phyloP scores from a whole-genome alignment of 2,113 vertebrate genomes.

The Pleuronectes platessa region DNA sequence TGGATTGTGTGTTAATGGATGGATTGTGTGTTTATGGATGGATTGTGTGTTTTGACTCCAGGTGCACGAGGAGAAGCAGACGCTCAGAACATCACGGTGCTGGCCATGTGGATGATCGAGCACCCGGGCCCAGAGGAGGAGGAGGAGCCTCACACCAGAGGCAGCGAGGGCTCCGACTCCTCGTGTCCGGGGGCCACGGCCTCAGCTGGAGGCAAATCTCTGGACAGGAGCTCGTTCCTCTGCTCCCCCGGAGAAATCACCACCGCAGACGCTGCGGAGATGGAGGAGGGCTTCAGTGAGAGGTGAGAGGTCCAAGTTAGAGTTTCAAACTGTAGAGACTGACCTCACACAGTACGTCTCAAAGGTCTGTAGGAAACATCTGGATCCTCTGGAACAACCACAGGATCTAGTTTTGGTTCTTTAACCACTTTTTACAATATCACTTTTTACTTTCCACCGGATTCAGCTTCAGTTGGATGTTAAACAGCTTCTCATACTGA shows the following conservation, averaged over 20 bases:
- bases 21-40: too few species aligned
- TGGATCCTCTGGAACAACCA: too few species aligned
- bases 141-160: slow-evolving; percentile 83
- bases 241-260: slow-evolving; percentile 90
- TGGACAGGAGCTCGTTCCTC: slow-evolving; percentile 85
- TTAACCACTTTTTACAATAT: neutral
- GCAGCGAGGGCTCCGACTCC: slow-evolving; percentile 72
- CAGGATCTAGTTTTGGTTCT: too few species aligned
- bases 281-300: slow-evolving; percentile 96
- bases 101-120: slow-evolving; percentile 99
- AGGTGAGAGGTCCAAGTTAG: slow-evolving; percentile 77
- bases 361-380: too few species aligned
- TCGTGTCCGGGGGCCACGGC: slow-evolving; percentile 79
- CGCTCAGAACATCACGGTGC: slow-evolving; percentile 96
- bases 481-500: neutral
- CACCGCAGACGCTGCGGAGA: slow-evolving; percentile 89
- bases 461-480: neutral
- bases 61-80: slow-evolving; percentile 95
- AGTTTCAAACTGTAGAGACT: neutral
- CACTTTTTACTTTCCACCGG: too few species aligned
- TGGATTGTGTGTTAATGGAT: too few species aligned
- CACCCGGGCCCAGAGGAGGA: slow-evolving; percentile 92
- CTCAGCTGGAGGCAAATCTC: slow-evolving; percentile 85
- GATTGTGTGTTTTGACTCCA: slow-evolving; percentile 48
- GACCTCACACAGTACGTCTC: neutral